Percentiles rank a stretch among this genome's conserved stretches.
Evolutionary conservation across 1,140 invertebrate species (phyloP).

Genomic region (Cyrtorhinus lividipennis): DNA sequence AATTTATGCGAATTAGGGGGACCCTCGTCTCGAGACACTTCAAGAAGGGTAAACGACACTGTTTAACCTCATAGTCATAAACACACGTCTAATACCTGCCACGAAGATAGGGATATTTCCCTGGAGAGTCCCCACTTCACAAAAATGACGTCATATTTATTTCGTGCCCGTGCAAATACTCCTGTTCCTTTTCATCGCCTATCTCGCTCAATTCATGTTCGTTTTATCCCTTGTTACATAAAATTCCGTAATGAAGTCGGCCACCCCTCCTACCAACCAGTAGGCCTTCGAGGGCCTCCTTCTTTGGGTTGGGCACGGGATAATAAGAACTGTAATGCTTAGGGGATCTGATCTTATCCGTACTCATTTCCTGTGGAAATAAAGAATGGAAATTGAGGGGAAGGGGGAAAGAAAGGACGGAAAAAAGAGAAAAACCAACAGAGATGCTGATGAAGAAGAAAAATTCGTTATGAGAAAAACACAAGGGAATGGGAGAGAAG

Average conservation of each 20-base stretch:
- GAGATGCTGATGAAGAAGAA: not conserved
- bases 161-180: too few species aligned
- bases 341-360: not conserved
- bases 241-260: not conserved
- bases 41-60: not conserved
- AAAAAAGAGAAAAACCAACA: not conserved
- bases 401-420: not conserved
- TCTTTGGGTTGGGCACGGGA: not conserved
- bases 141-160: not conserved
- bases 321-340: not conserved
- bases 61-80: not conserved
- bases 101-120: not conserved
- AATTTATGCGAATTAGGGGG: not conserved
- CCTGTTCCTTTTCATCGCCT: too few species aligned
- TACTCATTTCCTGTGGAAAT: not conserved
- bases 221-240: not conserved
- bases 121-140: not conserved
- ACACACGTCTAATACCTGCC: not conserved
- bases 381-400: not conserved
- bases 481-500: too few species aligned
- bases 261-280: not conserved
- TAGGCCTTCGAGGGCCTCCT: not conserved
- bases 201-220: not conserved
- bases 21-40: not conserved
- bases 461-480: not conserved